phyloP scores from a whole-genome alignment of 2,797 vertebrate species.

The Xenops minutus region DNA sequence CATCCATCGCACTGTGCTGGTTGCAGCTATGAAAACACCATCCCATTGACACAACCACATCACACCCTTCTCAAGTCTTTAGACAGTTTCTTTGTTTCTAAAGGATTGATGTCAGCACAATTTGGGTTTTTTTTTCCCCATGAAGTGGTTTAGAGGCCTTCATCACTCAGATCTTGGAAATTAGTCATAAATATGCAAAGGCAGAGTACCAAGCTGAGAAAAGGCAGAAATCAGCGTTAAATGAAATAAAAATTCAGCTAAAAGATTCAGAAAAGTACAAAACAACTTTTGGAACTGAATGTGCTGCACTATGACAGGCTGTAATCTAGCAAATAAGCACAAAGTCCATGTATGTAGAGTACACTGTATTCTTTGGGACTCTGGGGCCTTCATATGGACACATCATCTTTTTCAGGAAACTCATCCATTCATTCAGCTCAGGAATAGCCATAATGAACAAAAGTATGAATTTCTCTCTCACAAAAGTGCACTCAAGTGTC shows the following conservation, averaged over 20 bases:
- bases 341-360: accelerated
- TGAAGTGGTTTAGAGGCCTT: not conserved
- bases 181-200: not conserved
- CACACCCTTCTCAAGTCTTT: not conserved
- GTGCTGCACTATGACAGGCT: not conserved
- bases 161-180: not conserved
- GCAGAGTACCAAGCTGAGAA: not conserved
- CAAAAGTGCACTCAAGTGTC: not conserved
- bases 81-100: not conserved
- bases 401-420: not conserved
- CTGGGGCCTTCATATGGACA: not conserved
- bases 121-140: not conserved
- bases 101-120: not conserved
- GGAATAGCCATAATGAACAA: not conserved
- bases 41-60: not conserved
- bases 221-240: not conserved
- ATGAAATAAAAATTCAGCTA: not conserved
- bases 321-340: not conserved
- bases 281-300: not conserved
- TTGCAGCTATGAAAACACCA: not conserved
- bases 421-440: not conserved
- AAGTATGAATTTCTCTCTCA: not conserved
- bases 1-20: not conserved
- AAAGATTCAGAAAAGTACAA: not conserved
- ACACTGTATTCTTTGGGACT: not conserved